Conservation (phyloP, 2,113 vertebrate genomes). For the Trichomycterus rosablanca region DNA sequence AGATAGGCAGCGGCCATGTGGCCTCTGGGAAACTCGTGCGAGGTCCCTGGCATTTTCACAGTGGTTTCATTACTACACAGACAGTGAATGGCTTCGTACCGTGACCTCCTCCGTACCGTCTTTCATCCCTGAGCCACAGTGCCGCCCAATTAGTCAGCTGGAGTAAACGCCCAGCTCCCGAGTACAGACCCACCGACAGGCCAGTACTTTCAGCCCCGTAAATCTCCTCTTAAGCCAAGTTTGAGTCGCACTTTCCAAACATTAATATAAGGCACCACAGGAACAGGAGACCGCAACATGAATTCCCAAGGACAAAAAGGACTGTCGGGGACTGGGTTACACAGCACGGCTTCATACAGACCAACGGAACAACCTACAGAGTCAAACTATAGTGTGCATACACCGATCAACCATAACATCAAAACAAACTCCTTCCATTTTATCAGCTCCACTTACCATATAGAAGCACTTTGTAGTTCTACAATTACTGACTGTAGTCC, state of each 20-base stretch:
- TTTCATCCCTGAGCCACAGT: conserved; percentile 7
- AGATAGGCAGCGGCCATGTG: conserved; percentile 46
- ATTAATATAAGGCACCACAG: too few relatives aligned
- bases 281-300: neutral
- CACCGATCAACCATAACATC: neutral
- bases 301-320: too few relatives aligned
- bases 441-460: neutral
- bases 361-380: neutral
- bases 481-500: too few relatives aligned
- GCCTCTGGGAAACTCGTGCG: conserved; percentile 32
- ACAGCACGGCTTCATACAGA: neutral
- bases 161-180: neutral
- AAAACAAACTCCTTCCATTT: neutral
- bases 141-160: conserved; percentile 31
- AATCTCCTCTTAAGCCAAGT: conserved; percentile 28
- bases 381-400: neutral
- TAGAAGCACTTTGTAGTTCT: neutral
- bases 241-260: conserved; percentile 39
- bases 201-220: conserved; percentile 45
- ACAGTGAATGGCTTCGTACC: conserved; percentile 13
- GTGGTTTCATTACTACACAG: conserved; percentile 31
- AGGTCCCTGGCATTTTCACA: conserved; percentile 43
- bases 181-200: conserved; percentile 26
- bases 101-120: conserved; percentile 10
- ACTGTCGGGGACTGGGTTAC: neutral